These are phyloP conservation scores for Andrena bicolor DNA, from an alignment of 2,888 invertebrate genomes.

Conservation along the genomic window DNA sequence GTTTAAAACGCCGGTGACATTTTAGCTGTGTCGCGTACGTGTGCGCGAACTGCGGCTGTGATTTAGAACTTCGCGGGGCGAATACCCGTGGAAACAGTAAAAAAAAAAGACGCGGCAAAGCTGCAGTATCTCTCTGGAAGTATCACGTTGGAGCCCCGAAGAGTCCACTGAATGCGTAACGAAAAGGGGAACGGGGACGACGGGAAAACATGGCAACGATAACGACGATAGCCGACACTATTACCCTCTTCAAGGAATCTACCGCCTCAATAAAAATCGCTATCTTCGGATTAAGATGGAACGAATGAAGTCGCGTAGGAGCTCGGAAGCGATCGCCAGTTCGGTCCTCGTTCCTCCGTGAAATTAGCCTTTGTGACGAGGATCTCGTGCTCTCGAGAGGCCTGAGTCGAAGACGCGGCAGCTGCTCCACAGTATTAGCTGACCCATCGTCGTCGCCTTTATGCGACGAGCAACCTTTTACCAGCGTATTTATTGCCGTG, in stretches of 20 bases:
- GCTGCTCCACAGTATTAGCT: constrained; percentile 64
- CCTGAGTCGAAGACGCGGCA: constrained; percentile 58
- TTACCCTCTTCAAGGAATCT: not conserved
- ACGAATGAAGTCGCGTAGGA: constrained; percentile 14
- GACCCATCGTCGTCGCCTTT: constrained; percentile 58
- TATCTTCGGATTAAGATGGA: constrained; percentile 28
- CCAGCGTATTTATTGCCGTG: constrained; percentile 64
- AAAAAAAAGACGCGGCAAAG: not conserved
- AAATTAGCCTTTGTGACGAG: constrained; percentile 65
- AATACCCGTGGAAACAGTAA: not conserved
- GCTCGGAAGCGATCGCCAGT: constrained; percentile 4
- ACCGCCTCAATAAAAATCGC: constrained; percentile 22
- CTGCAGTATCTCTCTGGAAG: not conserved
- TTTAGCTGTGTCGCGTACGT: constrained; percentile 32
- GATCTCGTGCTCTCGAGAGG: constrained; percentile 42
- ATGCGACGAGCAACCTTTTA: constrained; percentile 59
- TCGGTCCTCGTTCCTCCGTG: constrained; percentile 31
- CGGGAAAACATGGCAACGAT: not conserved
- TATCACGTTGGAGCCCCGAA: not conserved
- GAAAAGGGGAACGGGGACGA: too few species aligned
- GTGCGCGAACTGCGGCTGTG: constrained; percentile 19
- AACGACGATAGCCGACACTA: constrained; percentile 27
- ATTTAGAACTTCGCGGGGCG: constrained; percentile 14
- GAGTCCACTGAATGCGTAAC: not conserved
- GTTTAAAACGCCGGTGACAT: constrained; percentile 62